Conservation (phyloP, 2,113 vertebrate species). For the Oncorhynchus mykiss region DNA sequence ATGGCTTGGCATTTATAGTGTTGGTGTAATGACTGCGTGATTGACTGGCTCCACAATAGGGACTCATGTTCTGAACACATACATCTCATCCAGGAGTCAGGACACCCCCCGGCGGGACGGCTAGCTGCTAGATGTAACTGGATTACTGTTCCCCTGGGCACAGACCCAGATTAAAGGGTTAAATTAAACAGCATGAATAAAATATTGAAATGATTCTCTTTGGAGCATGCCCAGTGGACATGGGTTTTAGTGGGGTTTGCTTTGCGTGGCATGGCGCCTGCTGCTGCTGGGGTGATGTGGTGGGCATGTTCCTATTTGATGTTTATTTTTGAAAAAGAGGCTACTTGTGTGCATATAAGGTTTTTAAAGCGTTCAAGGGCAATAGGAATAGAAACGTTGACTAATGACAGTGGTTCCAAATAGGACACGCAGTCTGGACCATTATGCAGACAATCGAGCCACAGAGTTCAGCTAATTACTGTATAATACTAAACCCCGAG, state of each 20-base stretch:
- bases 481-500: conserved; percentile 42
- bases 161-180: conserved; percentile 80
- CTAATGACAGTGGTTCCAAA: conserved; percentile 51
- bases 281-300: conserved; percentile 3
- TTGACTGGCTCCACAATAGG: conserved; percentile 76
- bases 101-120: conserved; percentile 36
- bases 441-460: conserved; percentile 52
- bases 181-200: conserved; percentile 81
- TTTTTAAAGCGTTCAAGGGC: conserved; percentile 31
- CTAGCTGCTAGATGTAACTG: conserved; percentile 54
- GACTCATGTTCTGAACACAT: conserved; percentile 66
- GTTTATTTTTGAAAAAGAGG: conserved; percentile 18
- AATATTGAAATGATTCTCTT: conserved; percentile 79
- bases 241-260: conserved; percentile 47
- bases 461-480: conserved; percentile 57
- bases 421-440: conserved; percentile 34
- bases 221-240: conserved; percentile 58
- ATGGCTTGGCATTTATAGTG: conserved; percentile 69
- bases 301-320: conserved; percentile 16
- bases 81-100: conserved; percentile 25
- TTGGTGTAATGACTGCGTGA: conserved; percentile 72
- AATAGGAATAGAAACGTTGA: conserved; percentile 50
- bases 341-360: neutral
- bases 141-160: conserved; percentile 74
- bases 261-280: neutral